These are phyloP conservation scores for Drosophila kanapiae DNA, from an alignment of 1,140 invertebrate genomes.

Conservation along the genomic window DNA sequence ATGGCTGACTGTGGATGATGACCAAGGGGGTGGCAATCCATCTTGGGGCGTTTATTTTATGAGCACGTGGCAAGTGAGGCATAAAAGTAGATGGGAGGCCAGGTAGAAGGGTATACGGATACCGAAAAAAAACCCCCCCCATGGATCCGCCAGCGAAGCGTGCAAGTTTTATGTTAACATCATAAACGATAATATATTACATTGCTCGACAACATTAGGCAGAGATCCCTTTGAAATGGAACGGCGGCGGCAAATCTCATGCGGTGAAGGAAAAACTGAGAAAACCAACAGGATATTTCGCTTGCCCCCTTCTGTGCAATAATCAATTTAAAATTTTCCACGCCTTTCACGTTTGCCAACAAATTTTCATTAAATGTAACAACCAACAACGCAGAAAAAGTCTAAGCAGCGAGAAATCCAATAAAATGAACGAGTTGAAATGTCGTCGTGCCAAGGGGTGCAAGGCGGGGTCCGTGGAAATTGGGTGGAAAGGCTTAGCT, in stretches of 20 bases:
- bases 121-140: constrained; percentile 16
- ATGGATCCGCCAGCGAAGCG: constrained; percentile 49
- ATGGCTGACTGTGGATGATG: constrained; percentile 19
- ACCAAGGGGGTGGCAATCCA: constrained; percentile 53
- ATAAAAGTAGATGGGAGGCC: constrained; percentile 63
- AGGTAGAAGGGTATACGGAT: constrained; percentile 27
- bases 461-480: constrained; percentile 1
- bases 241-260: constrained; percentile 18
- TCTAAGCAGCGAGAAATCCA: constrained; percentile 55
- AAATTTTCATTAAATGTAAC: constrained; percentile 78
- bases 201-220: constrained; percentile 58
- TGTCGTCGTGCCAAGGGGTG: constrained; percentile 30
- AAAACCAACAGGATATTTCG: constrained; percentile 34
- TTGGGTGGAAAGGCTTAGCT: constrained; percentile 44
- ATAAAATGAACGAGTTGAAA: constrained; percentile 75
- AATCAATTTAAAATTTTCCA: constrained; percentile 79
- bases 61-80: constrained; percentile 66
- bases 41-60: constrained; percentile 72
- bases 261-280: constrained; percentile 22
- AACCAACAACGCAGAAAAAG: constrained; percentile 37
- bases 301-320: constrained; percentile 45
- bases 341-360: constrained; percentile 69
- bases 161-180: constrained; percentile 77
- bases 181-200: constrained; percentile 78
- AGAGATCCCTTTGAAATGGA: constrained; percentile 23